Base-by-base conservation (phyloP, 2,888 invertebrate species). In the Stratiomys singularior region DNA sequence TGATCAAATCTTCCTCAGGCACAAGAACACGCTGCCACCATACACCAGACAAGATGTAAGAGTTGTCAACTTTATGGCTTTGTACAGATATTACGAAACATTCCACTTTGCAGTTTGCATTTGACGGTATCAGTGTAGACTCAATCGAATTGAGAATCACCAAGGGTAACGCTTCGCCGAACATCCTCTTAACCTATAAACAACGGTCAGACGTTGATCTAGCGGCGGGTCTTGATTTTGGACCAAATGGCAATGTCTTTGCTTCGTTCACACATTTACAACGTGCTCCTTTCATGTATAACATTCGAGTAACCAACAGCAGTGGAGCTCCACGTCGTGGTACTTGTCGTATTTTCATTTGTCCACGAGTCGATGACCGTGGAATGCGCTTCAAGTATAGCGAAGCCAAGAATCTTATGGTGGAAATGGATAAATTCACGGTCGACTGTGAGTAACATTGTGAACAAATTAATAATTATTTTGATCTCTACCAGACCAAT, bases 181-280 rank as follows among this genome's bases (percentile, higher is more conserved):
- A 94, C 85, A 85, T 86, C 0, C 83, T 95, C 21, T 87, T 89
- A 81, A 95, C 94, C 0, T 93, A 90, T 87, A 96, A 95, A 95
- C 93, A 92, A 89, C 90, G 90, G 84, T 94, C 93, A 72, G 93
- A 94, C 82, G 90, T 95, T 60, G 93, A 96, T 84, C 85, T 96
- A 63, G 93, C 94, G 0, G 90, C 93, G 27, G 96, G 95, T 0
- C 88, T 96, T 74, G 95, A 96, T 87, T 96, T 96, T 86, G 89
- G 90, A 0, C 91, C 91, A 0, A 89, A 93, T 44, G 94, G 94
- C 0, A 85, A 92, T 0, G 90, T 95, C 1, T 91, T 90, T 69
- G 93, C 91, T 0, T 88, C 92, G 27, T 92, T 94, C 85, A 93
- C 92, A 0, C 96, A 96, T 86, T 88, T 96, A 79, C 94, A 95